Evolutionary conservation across 2,113 vertebrate species (phyloP), one percentile per base, ranked within the genome.

Genomic region (Caracal caracal): DNA sequence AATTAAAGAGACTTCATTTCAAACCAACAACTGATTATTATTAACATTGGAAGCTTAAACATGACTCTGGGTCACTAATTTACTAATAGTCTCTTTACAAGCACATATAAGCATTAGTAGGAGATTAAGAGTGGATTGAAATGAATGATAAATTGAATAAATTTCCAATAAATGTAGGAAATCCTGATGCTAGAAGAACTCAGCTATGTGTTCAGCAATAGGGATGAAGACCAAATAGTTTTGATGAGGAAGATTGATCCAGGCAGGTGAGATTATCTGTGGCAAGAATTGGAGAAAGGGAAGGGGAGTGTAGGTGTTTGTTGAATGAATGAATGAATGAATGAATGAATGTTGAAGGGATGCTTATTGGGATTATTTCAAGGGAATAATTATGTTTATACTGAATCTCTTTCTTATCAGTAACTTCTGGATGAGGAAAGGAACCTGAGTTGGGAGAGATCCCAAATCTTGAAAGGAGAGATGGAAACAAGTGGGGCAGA

Each of bases 1-100:
- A 92, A 83, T 84, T 90, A 92, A 90, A 87, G 83, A 88, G 26
- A 76, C 19, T 35, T 87, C 37, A 85, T 76, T 96, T 95, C 53
- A 96, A 97, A 93, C 84, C 24, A 82, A 30, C 19, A 94, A 35
- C 78, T 79, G 43, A 86, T 87, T 70, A 12, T 71, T 13, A 19
- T 80, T 63, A 92, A 86, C 33, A 88, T 1, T 83, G 43, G 53
- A 90, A 83, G 15, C 20, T 71, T 85, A 79, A 92, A 33, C 33
- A 43, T 40, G 37, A 95, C 37, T 2, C 59, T 24, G 11, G 26
- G 13, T 61, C 90, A 93, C 70, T 61, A 53, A 63, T 68, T 92
- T 96, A 43, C 40, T 53, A 28, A 26, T 33, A 66, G 19, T 84
- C 71, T 96, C 28, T 95, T 96, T 63, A 89, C 0, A 94, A 71